phyloP scores from a whole-genome alignment of 2,797 vertebrate genomes.

The Serranus cabrilla region DNA sequence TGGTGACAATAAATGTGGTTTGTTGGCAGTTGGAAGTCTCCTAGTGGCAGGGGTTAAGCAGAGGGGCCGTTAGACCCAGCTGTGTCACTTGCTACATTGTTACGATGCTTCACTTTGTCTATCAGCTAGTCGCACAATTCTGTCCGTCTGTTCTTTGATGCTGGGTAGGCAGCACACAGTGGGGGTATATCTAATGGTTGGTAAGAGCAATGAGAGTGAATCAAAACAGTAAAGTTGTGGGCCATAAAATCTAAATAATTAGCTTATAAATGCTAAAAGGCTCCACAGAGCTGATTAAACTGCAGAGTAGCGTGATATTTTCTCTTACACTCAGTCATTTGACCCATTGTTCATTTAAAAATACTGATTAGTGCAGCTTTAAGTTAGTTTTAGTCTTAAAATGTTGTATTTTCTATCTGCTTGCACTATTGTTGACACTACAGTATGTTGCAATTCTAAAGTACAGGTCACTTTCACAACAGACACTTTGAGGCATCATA shows the following conservation, averaged over 20 bases:
- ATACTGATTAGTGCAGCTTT: background rate
- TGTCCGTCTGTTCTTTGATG: background rate
- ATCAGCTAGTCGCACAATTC: background rate
- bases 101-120: background rate
- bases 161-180: too few relatives aligned
- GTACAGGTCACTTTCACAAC: background rate
- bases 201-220: background rate
- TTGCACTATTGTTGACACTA: background rate
- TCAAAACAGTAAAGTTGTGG: background rate
- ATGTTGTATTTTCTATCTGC: background rate
- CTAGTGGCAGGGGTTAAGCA: too few relatives aligned
- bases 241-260: background rate
- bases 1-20: too few relatives aligned
- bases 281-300: too few relatives aligned
- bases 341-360: background rate
- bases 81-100: too few relatives aligned
- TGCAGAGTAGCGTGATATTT: too few relatives aligned
- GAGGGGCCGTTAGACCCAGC: too few relatives aligned
- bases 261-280: background rate
- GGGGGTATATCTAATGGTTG: background rate
- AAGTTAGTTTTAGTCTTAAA: background rate
- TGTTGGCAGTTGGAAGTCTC: too few relatives aligned
- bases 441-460: background rate
- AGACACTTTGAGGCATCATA: slow-evolving; percentile 27
- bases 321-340: background rate